Percentiles rank a stretch among this genome's conserved stretches.
These are phyloP conservation scores for Esox masquinongy DNA, from an alignment of 2,797 vertebrate species.

Conservation along the genomic window DNA sequence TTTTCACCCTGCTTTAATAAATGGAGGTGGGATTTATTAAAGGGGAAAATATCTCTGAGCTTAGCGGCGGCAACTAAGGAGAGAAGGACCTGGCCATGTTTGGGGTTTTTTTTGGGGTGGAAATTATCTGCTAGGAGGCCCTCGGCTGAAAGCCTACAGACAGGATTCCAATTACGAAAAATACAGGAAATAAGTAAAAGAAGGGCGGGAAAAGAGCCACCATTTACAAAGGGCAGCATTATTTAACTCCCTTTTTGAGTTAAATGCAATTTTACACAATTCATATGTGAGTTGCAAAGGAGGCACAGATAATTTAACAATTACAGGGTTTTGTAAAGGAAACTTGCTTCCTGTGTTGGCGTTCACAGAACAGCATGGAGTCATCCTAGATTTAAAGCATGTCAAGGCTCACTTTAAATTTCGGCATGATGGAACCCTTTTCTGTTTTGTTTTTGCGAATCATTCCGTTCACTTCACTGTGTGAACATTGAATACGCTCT, in stretches of 20 bases:
- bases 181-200: conserved; percentile 35
- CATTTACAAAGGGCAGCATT: conserved; percentile 49
- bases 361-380: conserved; percentile 40
- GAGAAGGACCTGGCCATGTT: conserved; percentile 51
- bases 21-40: conserved; percentile 53
- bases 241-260: conserved; percentile 52
- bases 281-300: conserved; percentile 31
- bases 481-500: conserved; percentile 30
- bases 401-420: conserved; percentile 44
- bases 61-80: conserved; percentile 43
- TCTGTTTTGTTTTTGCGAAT: conserved; percentile 25
- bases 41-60: conserved; percentile 52
- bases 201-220: conserved; percentile 22
- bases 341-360: conserved; percentile 37
- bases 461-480: conserved; percentile 18
- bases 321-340: conserved; percentile 31
- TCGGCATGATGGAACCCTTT: conserved; percentile 43
- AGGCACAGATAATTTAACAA: conserved; percentile 44
- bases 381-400: conserved; percentile 39
- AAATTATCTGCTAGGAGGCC: conserved; percentile 58
- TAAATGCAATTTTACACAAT: conserved; percentile 39
- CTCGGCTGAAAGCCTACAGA: conserved; percentile 53
- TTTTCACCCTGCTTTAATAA: conserved; percentile 63
- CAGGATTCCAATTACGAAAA: conserved; percentile 63
- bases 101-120: conserved; percentile 54